Percentiles rank a stretch among this genome's conserved stretches.
Conservation (phyloP, 1,140 invertebrate genomes). For the Eubasilissa regina region DNA sequence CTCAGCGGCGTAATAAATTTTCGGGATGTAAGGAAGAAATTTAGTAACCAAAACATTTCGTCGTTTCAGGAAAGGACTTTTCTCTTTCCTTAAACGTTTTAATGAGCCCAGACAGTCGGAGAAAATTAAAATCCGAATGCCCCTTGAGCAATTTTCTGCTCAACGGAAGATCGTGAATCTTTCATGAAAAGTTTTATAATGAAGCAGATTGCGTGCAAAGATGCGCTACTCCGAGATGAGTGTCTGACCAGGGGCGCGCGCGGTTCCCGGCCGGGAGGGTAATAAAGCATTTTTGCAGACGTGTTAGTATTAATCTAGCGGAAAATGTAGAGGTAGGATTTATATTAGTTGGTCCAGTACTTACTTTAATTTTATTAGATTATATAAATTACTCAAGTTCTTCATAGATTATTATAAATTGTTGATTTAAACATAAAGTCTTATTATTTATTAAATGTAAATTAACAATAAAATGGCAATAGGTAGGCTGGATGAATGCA, state of each 20-base stretch:
- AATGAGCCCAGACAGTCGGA: slow-evolving; percentile 14
- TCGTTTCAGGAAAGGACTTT: slow-evolving; percentile 17
- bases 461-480: too few relatives aligned
- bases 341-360: too few relatives aligned
- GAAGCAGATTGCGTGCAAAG: slow-evolving; percentile 37
- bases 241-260: neutral
- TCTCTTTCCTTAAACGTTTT: neutral
- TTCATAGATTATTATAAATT: too few relatives aligned
- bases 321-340: neutral
- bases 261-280: neutral
- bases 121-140: slow-evolving; percentile 43
- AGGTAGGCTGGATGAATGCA: too few relatives aligned
- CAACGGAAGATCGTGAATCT: slow-evolving; percentile 34
- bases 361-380: too few relatives aligned
- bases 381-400: too few relatives aligned
- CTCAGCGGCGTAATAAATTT: slow-evolving; percentile 5
- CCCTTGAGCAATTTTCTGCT: slow-evolving; percentile 39
- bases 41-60: slow-evolving; percentile 26
- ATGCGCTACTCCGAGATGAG: slow-evolving; percentile 15
- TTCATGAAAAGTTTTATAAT: slow-evolving; percentile 38
- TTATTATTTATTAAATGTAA: too few relatives aligned
- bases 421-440: too few relatives aligned
- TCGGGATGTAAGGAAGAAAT: slow-evolving; percentile 12
- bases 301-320: slow-evolving; percentile 2
- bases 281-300: slow-evolving; percentile 9